Evolutionary conservation across 2,888 invertebrate genomes (phyloP), one percentile per base, ranked within the genome.

Genomic region (Cantharis nigra): DNA sequence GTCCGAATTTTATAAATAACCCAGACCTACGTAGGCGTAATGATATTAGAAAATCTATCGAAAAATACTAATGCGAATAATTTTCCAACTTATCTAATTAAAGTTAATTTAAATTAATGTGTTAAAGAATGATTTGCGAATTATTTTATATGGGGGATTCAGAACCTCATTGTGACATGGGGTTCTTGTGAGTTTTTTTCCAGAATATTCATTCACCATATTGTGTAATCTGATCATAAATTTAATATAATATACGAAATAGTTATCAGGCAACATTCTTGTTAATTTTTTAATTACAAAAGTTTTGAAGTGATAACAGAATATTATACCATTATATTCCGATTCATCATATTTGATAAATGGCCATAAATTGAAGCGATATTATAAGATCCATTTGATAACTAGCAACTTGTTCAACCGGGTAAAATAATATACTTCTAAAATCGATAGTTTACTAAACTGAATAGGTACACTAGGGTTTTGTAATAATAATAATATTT

Each of bases 371-470:
- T 49, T 49, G 49, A 49, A 49, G 49, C 13, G n/a, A 49, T 49
- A 49, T n/a, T 49, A n/a, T n/a, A 49, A 49, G 13, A 49, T 49
- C n/a, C n/a, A 49, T 49, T 49, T 49, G 49, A 49, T 49, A 49
- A 49, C 49, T 7, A 49, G 49, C 49, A 49, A 49, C 49, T 49
- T 49, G 49, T 49, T 49, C 49, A 49, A 49, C 49, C n/a, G 49
- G 9, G 23, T 67, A 67, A 67, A 67, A 67, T 67, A 67, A 67
- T 67, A 26, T 23, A 67, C 5, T 49, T n/a, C 23, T 20, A 67
- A 23, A 67, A 67, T 67, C 65, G 65, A 67, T 67, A 67, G 65
- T 67, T 67, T 67, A 67, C 16, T 67, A 67, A 67, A 67, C 65
- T 23, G 23, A 67, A 23, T 9, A n/a, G 49, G 49, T 49, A 49